Evolutionary conservation across 2,888 invertebrate genomes (phyloP).

Genomic region (Amblyteles armatorius): DNA sequence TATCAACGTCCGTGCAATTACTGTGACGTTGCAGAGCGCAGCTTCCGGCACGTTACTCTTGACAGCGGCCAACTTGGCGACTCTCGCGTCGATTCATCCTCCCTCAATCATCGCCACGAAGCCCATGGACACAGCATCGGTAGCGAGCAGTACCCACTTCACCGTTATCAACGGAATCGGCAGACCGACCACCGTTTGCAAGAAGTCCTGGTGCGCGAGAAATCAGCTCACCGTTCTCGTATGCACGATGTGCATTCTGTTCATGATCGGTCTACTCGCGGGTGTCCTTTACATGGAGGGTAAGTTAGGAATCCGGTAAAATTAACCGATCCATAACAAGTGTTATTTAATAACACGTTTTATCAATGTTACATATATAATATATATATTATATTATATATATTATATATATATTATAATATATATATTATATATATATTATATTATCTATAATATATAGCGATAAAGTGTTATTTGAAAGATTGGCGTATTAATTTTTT

Average conservation of each 20-base stretch:
- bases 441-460: too few relatives aligned
- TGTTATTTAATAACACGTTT: too few relatives aligned
- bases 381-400: too few relatives aligned
- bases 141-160: conserved; percentile 95
- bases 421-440: too few relatives aligned
- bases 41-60: conserved; percentile 92
- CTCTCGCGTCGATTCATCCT: conserved; percentile 84
- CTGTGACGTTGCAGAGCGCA: conserved; percentile 88
- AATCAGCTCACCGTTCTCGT: conserved; percentile 94
- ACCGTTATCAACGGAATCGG: conserved; percentile 93
- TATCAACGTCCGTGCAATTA: conserved; percentile 30
- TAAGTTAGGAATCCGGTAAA: conserved; percentile 85
- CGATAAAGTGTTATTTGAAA: too few relatives aligned
- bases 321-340: too few relatives aligned
- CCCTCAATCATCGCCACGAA: conserved; percentile 85
- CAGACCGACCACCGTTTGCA: conserved; percentile 87
- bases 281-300: conserved; percentile 94
- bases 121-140: conserved; percentile 89
- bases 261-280: conserved; percentile 92
- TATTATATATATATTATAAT: too few relatives aligned
- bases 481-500: too few relatives aligned
- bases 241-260: conserved; percentile 92
- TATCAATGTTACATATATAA: too few relatives aligned
- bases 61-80: conserved; percentile 90
- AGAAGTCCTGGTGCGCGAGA: conserved; percentile 90